Evolutionary conservation across 2,888 invertebrate genomes (phyloP), one percentile per base, ranked within the genome.

Genomic region (Saturnia japonica): DNA sequence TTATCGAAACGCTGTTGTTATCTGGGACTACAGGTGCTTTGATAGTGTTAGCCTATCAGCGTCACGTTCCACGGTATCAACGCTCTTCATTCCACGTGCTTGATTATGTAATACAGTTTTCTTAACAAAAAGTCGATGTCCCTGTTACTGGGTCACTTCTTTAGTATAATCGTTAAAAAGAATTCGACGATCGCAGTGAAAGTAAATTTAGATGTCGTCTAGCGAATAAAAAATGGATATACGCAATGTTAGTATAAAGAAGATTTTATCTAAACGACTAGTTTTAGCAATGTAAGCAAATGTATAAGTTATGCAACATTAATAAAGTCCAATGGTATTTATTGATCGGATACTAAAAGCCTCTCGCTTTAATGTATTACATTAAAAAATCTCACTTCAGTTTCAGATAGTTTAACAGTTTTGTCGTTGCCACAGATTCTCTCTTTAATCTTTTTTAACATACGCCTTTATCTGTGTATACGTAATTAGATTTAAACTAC

Each of bases 71-170:
- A 78, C 79, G 84, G 84, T 91, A 88, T 93, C 91, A 88, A 86
- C 82, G 91, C 81, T 85, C 91, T 81, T 80, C 74, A 79, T 75
- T 80, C 87, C 91, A 91, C 90, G 91, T 91, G 91, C 85, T 81
- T 77, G 71, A 76, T 90, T 91, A 87, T 86, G 89, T 86, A 91
- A 91, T 78, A 72, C 75, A 79, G 80, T 80, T 81, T 68, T 54
- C 42, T 64, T 68, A 64, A 47, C 47, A 62, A 72, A 72, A 67
- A 69, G 70, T 71, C 72, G 66, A 71, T 57, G 42, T 69, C 69
- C 67, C 69, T 69, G 72, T 73, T 77, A 71, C 73, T 74, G 70
- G 72, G 74, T 73, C 72, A 69, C 16, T 68, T 47, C 40, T 64
- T 51, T 64, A 71, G 62, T 68, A 60, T 68, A 71, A 40, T 69